phyloP scores from a whole-genome alignment of 2,888 invertebrate genomes.

The Caenorhabditis becei region DNA sequence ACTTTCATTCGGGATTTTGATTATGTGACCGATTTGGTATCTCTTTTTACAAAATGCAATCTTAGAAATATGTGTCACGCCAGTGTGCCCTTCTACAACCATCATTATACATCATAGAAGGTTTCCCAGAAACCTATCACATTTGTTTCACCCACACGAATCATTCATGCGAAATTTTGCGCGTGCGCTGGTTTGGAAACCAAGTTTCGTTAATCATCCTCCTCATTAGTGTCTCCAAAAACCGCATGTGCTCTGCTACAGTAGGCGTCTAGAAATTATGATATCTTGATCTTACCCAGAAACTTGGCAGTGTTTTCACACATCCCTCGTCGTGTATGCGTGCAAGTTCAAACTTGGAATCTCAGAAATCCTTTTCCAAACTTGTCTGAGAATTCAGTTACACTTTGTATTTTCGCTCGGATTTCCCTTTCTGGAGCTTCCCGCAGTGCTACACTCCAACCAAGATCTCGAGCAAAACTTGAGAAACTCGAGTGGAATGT shows the following conservation, averaged over 20 bases:
- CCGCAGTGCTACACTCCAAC: background rate
- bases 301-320: too few species aligned
- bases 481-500: slow-evolving; percentile 3
- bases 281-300: background rate
- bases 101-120: background rate
- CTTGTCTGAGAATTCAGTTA: too few species aligned
- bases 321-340: too few species aligned
- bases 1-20: background rate
- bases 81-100: background rate
- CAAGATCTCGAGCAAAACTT: slow-evolving; percentile 1
- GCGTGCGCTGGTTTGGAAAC: background rate
- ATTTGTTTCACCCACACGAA: background rate
- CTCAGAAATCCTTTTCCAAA: too few species aligned
- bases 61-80: background rate
- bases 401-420: too few species aligned
- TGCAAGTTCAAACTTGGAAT: too few species aligned
- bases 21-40: too few species aligned
- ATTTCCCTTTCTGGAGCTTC: too few species aligned
- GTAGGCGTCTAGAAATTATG: background rate
- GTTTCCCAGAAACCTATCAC: background rate
- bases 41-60: background rate
- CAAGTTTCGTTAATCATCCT: background rate
- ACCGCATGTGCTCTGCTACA: background rate
- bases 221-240: slow-evolving; percentile 3
- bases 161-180: slow-evolving; percentile 12